Percentiles rank a stretch among this genome's conserved stretches.
Conservation (phyloP, 2,113 vertebrate genomes). For the Electrona antarctica region DNA sequence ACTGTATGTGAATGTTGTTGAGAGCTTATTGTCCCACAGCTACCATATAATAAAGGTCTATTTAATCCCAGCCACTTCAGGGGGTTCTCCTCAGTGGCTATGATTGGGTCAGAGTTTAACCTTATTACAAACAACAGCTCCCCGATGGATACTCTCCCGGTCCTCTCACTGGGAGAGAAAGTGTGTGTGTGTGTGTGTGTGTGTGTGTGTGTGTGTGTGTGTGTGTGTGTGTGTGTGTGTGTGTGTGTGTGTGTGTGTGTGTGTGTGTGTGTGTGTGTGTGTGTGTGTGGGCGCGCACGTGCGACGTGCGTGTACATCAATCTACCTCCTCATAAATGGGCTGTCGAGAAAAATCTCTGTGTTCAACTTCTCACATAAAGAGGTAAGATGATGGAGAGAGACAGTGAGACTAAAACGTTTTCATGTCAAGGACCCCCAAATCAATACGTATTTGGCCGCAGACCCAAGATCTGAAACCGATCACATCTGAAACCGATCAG, state of each 20-base stretch:
- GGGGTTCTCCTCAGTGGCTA: slow-evolving; percentile 34
- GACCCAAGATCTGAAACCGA: too few species aligned
- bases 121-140: slow-evolving; percentile 58
- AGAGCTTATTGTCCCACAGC: slow-evolving; percentile 13
- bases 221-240: slow-evolving; percentile 13
- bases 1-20: background rate
- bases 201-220: background rate
- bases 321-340: slow-evolving; percentile 35
- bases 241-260: background rate
- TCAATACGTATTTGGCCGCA: too few species aligned
- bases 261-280: slow-evolving; percentile 22
- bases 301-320: slow-evolving; percentile 40
- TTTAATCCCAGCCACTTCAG: slow-evolving; percentile 42
- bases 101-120: slow-evolving; percentile 41
- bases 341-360: slow-evolving; percentile 44
- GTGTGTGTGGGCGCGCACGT: slow-evolving; percentile 18
- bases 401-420: background rate
- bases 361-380: slow-evolving; percentile 28
- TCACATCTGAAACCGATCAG: too few species aligned
- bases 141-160: slow-evolving; percentile 35
- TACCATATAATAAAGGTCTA: slow-evolving; percentile 19
- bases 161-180: background rate
- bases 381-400: slow-evolving; percentile 28
- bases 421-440: too few species aligned
- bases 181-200: background rate